phyloP scores from a whole-genome alignment of 2,888 invertebrate species.

The Tenthredo distinguenda region DNA sequence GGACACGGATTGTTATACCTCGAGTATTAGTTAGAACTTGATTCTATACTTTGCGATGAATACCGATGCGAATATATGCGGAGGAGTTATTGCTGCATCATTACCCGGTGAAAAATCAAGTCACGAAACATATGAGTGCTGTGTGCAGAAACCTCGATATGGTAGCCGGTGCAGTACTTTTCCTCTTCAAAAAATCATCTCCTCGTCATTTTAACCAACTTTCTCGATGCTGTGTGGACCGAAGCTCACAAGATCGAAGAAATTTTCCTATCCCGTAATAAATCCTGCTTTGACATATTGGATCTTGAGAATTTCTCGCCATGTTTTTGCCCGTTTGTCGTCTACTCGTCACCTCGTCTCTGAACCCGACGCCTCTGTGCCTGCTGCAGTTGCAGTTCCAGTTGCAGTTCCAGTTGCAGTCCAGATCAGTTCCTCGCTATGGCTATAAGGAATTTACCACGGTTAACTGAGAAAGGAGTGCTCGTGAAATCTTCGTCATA shows the following conservation, averaged over 20 bases:
- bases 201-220: not conserved
- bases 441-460: not conserved
- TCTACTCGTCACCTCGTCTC: slow-evolving; percentile 13
- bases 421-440: not conserved
- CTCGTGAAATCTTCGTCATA: slow-evolving; percentile 37
- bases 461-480: slow-evolving; percentile 1
- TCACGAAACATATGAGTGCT: slow-evolving; percentile 18
- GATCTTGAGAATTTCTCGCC: slow-evolving; percentile 32
- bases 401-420: not conserved
- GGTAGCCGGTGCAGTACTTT: not conserved
- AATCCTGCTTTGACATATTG: slow-evolving; percentile 31
- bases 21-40: not conserved
- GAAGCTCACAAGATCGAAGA: not conserved
- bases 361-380: not conserved
- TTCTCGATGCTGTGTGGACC: not conserved
- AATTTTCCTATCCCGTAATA: slow-evolving; percentile 14
- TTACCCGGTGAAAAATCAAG: not conserved
- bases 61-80: not conserved
- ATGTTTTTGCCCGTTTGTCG: slow-evolving; percentile 11
- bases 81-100: slow-evolving; percentile 1
- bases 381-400: not conserved
- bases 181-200: not conserved
- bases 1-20: slow-evolving; percentile 57
- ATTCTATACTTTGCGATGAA: slow-evolving; percentile 11
- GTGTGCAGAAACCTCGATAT: no score